phyloP scores from a whole-genome alignment of 1,140 invertebrate species.

The Caenorhabditis brenneri region DNA sequence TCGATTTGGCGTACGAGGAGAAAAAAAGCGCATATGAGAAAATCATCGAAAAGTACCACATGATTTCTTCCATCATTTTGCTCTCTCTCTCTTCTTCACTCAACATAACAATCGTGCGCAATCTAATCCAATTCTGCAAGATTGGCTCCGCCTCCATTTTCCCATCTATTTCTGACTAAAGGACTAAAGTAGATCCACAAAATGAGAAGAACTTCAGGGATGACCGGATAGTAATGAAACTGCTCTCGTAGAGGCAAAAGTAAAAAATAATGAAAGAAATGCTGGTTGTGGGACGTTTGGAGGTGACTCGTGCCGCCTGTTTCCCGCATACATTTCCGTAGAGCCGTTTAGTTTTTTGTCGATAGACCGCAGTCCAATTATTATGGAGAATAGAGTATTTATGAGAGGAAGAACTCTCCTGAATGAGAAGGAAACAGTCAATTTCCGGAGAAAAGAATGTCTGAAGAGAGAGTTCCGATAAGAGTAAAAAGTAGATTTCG shows the following conservation, averaged over 20 bases:
- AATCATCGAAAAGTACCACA: slow-evolving; percentile 29
- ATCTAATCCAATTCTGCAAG: background rate
- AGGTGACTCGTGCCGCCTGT: background rate
- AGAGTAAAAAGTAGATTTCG: background rate
- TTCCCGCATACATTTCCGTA: slow-evolving; percentile 18
- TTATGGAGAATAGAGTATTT: background rate
- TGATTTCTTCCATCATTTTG: background rate
- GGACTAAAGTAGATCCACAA: background rate
- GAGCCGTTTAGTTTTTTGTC: background rate
- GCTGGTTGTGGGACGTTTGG: background rate
- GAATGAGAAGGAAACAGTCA: background rate
- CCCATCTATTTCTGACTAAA: background rate
- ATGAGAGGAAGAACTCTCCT: background rate
- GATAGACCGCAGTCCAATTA: background rate
- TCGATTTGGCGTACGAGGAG: background rate
- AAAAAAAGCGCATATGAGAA: background rate
- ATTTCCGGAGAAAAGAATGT: background rate
- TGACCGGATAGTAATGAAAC: background rate
- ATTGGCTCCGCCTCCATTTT: background rate
- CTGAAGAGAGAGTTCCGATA: background rate
- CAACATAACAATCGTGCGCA: background rate
- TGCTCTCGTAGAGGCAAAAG: background rate
- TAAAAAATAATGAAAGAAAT: background rate
- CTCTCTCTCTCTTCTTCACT: background rate
- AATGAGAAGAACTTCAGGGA: background rate